A percentile compares a stretch with the other conserved stretches of the same genome.
Conservation (phyloP, 2,888 invertebrate genomes). For the Pseudoips prasinana region DNA sequence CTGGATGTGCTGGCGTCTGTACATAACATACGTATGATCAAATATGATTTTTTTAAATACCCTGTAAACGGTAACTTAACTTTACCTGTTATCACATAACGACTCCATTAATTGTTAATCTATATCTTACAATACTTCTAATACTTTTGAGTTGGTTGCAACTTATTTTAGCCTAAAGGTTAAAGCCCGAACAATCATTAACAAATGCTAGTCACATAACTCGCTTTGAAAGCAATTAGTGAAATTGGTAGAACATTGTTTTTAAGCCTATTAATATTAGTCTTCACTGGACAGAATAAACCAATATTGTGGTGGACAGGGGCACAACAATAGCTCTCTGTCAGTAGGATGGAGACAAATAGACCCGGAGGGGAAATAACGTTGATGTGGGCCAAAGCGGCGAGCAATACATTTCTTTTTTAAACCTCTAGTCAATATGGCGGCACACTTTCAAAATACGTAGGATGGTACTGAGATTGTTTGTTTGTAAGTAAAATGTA, state of each 20-base stretch:
- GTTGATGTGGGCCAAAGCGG: slow-evolving; percentile 25
- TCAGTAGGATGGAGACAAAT: slow-evolving; percentile 68
- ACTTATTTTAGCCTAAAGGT: no score
- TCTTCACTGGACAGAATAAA: slow-evolving; percentile 49
- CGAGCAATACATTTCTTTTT: slow-evolving; percentile 42
- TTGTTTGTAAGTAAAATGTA: no score
- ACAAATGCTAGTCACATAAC: slow-evolving; percentile 26
- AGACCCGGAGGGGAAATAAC: slow-evolving; percentile 36
- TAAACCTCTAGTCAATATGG: slow-evolving; percentile 22
- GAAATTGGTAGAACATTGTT: slow-evolving; percentile 44
- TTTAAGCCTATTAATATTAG: slow-evolving; percentile 54
- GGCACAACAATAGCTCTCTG: slow-evolving; percentile 67
- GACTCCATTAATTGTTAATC: no score
- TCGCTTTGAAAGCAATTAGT: slow-evolving; percentile 30
- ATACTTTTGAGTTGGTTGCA: no score
- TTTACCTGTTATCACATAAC: no score
- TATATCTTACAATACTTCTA: no score
- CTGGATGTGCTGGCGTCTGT: no score
- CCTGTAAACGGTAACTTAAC: no score
- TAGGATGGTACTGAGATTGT: no score
- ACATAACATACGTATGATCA: no score
- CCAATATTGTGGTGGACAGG: slow-evolving; percentile 66
- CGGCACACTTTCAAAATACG: no score
- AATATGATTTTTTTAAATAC: no score
- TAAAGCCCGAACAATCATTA: slow-evolving; percentile 20